A percentile compares a stretch with the other conserved stretches of the same genome.
Conservation (phyloP, 2,888 invertebrate species). For the Melinaea marsaeus region DNA sequence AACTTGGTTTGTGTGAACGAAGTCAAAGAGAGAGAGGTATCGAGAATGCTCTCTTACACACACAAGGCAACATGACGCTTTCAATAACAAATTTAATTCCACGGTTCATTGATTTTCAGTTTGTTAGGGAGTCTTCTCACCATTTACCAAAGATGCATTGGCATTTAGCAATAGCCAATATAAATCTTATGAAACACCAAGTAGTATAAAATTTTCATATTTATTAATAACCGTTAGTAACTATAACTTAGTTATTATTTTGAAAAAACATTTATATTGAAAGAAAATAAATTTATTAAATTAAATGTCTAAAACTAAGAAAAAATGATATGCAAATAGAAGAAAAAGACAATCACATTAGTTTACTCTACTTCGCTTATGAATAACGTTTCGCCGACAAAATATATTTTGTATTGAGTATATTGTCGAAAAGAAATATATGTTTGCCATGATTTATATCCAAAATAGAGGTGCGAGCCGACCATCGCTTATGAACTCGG, state of each 20-base stretch:
- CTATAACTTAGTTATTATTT: too few relatives aligned
- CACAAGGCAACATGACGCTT: too few relatives aligned
- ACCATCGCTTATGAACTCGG: slow-evolving; percentile 55
- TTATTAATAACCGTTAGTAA: too few relatives aligned
- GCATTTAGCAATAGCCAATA: slow-evolving; percentile 56
- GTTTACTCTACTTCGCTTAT: slow-evolving; percentile 34
- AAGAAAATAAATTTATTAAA: neutral
- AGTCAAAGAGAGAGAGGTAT: slow-evolving; percentile 67
- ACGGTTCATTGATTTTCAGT: slow-evolving; percentile 82
- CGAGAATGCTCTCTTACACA: slow-evolving; percentile 11
- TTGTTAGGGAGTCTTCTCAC: slow-evolving; percentile 70
- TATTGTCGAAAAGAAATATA: slow-evolving; percentile 63
- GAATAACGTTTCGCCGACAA: slow-evolving; percentile 53
- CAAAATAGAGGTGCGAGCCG: slow-evolving; percentile 64
- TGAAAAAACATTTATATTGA: neutral
- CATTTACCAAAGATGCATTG: slow-evolving; percentile 68
- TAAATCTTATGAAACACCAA: slow-evolving; percentile 51
- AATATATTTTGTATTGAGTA: slow-evolving; percentile 59
- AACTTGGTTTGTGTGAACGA: slow-evolving; percentile 58
- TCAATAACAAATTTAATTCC: slow-evolving; percentile 75
- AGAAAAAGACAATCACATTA: slow-evolving; percentile 1
- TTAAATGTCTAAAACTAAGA: neutral
- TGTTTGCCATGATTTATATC: slow-evolving; percentile 74
- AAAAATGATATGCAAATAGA: neutral
- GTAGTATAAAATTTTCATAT: neutral